phyloP scores from a whole-genome alignment of 2,797 vertebrate genomes.

The Peromyscus melanophrys region DNA sequence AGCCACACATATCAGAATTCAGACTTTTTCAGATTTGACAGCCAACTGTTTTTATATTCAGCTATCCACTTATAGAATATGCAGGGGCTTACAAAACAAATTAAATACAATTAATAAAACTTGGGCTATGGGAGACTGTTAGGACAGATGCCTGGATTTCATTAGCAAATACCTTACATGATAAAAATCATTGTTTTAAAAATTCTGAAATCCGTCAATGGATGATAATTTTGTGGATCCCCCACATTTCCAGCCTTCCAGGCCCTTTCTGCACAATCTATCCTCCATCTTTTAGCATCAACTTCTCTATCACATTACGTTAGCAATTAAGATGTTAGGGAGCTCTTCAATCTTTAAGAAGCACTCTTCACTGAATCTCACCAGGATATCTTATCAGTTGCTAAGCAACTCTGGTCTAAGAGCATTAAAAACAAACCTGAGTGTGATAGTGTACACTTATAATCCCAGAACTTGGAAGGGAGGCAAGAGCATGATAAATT shows the following conservation, averaged over 20 bases:
- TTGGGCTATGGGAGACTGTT: neutral
- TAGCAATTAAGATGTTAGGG: constrained; percentile 33
- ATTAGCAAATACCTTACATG: neutral
- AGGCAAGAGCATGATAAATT: neutral
- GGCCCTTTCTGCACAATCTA: neutral
- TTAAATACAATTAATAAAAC: neutral
- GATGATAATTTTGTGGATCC: neutral
- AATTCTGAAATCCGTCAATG: neutral
- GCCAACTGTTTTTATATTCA: neutral
- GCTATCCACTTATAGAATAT: neutral
- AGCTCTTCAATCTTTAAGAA: constrained; percentile 29
- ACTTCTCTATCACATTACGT: neutral
- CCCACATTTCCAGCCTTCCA: neutral
- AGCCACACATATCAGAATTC: neutral
- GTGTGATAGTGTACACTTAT: neutral
- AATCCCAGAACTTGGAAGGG: neutral
- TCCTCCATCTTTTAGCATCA: neutral
- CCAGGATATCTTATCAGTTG: neutral
- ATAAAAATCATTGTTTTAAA: neutral
- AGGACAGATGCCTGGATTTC: neutral
- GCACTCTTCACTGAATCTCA: neutral
- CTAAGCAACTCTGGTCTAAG: constrained; percentile 40
- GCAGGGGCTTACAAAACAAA: neutral
- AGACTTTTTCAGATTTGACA: neutral
- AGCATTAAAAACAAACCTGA: neutral